A percentile compares a stretch with the other conserved stretches of the same genome.
phyloP scores from a whole-genome alignment of 1,140 invertebrate genomes.

The Chionoecetes opilio region DNA sequence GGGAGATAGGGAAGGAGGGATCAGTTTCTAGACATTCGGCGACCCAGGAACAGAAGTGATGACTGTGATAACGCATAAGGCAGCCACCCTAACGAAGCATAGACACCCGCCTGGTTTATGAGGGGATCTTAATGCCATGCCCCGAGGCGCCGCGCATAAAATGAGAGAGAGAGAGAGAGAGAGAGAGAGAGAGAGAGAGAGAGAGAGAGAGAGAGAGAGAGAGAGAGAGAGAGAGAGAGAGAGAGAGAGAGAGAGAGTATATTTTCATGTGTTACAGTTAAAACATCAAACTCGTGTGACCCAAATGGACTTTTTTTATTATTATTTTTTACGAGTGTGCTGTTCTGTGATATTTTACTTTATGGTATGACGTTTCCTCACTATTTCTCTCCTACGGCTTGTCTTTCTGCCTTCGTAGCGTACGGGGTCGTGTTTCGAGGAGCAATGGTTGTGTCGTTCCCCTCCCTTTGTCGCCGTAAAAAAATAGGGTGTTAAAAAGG shows the following conservation, averaged over 20 bases:
- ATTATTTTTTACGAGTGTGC: neutral
- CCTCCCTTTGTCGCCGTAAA: neutral
- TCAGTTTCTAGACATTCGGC: neutral
- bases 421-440: neutral
- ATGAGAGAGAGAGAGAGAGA: no score
- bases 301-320: no score
- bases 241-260: slow-evolving; percentile 23
- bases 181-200: neutral
- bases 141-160: no score
- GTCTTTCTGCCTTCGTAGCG: neutral
- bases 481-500: neutral
- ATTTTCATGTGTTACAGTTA: no score
- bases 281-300: no score
- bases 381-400: no score
- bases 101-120: neutral
- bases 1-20: neutral
- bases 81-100: slow-evolving; percentile 14
- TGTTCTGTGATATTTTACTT: neutral
- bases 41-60: neutral
- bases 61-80: neutral
- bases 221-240: slow-evolving; percentile 51
- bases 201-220: slow-evolving; percentile 53
- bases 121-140: neutral
- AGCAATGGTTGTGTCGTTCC: neutral
- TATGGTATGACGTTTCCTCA: neutral